Conservation (phyloP, 2,797 vertebrate species). For the Syndactyla subalaris region DNA sequence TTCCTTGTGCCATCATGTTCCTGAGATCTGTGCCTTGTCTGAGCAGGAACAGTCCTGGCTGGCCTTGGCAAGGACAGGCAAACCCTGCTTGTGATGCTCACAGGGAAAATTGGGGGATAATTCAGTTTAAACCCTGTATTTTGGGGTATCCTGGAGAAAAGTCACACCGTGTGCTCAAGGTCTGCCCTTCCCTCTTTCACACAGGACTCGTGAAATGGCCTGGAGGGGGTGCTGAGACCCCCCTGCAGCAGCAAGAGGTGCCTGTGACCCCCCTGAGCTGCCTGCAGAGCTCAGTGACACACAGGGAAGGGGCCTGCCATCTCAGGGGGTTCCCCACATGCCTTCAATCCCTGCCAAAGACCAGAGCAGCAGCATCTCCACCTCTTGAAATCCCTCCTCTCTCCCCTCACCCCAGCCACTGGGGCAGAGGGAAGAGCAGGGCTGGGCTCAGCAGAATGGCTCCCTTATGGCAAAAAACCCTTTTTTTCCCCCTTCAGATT, state of each 20-base stretch:
- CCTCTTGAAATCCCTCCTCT: neutral
- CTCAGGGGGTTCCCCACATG: neutral
- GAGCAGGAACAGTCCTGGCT: neutral
- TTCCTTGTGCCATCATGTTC: neutral
- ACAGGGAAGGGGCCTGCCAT: neutral
- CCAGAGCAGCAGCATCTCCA: neutral
- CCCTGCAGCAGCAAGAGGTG: neutral
- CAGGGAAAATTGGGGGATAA: neutral
- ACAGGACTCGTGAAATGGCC: neutral
- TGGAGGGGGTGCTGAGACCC: neutral
- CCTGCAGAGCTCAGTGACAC: neutral
- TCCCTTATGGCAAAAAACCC: neutral
- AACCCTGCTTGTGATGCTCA: neutral
- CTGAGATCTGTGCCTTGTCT: neutral
- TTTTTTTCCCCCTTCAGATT: neutral
- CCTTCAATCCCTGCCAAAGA: neutral
- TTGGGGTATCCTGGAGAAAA: neutral
- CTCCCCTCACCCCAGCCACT: neutral
- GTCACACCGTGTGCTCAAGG: fast-evolving
- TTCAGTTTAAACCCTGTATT: neutral
- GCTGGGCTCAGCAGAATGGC: neutral
- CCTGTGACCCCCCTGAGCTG: neutral
- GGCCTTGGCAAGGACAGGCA: neutral
- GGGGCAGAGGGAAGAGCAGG: neutral
- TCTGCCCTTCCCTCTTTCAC: neutral